A percentile compares a stretch with the other conserved stretches of the same genome.
These are phyloP conservation scores for Anguilla megastoma DNA, from an alignment of 2,797 vertebrate genomes.

Conservation along the genomic window DNA sequence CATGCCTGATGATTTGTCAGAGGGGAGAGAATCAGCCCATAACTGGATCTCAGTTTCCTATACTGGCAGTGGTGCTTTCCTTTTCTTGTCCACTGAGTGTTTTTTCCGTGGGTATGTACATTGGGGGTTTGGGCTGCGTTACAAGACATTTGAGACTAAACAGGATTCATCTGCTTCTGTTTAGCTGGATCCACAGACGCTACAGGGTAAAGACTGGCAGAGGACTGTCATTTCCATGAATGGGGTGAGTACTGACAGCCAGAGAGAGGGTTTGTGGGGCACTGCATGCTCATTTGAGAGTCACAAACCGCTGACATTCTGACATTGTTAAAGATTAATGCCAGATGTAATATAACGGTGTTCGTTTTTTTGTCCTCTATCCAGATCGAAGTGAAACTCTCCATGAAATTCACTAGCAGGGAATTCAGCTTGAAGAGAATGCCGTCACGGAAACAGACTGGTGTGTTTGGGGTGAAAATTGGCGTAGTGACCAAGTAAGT, in stretches of 20 bases:
- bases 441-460: slow-evolving; percentile 90
- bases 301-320: not conserved
- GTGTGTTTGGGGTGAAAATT: slow-evolving; percentile 96
- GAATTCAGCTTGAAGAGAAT: slow-evolving; percentile 96
- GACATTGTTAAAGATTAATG: not conserved
- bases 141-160: slow-evolving; percentile 6
- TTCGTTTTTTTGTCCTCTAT: not conserved
- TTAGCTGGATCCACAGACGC: slow-evolving; percentile 86
- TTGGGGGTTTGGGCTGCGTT: not conserved
- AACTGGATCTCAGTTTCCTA: not conserved
- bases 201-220: slow-evolving; percentile 97
- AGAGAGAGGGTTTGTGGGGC: not conserved
- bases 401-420: slow-evolving; percentile 93
- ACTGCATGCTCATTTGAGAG: not conserved
- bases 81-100: not conserved
- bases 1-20: not conserved
- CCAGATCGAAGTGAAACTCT: slow-evolving; percentile 95
- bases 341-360: not conserved
- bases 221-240: slow-evolving; percentile 93
- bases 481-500: slow-evolving; percentile 95
- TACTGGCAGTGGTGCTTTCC: not conserved
- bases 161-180: slow-evolving; percentile 22
- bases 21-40: not conserved
- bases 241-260: slow-evolving; percentile 77
- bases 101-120: not conserved